Base-by-base conservation (phyloP, 2,113 vertebrate species). In the Lagopus muta region DNA sequence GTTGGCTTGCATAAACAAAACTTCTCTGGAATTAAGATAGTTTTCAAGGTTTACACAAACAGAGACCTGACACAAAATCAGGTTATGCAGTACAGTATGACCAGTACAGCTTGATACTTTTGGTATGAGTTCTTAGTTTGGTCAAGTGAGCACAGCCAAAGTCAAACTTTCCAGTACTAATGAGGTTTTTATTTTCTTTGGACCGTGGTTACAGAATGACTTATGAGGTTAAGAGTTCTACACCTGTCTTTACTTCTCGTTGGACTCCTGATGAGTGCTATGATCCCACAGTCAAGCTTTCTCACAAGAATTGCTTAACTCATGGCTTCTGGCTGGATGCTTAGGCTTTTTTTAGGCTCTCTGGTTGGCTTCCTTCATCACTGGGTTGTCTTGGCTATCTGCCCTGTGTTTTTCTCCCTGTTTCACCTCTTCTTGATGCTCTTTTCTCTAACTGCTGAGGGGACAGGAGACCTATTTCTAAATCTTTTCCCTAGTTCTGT, bases 161-260 rank as follows among this genome's bases (percentile, higher is more conserved):
- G 65, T 91, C 79, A 95, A 43, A 90, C 57, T 94, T 96, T 94
- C 89, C 92, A 93, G 11, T 83, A 88, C 60, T 92, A 75, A 93
- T 77, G 85, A 90, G 77, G 36, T 86, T 94, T 93, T 91, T 83
- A 55, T 92, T 95, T 94, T 93, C 74, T 78, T 91, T 95, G 87
- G 90, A 92, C 69, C 71, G 47, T 72, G 30, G 55, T 55, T 88
- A 40, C 67, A 69, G 76, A 86, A 90, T 91, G 48, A 82, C 62
- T 89, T 95, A 85, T 5, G n/a, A 90, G 64, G 52, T 91, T 91
- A 74, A 82, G 43, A 43, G 69, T 85, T 88, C 86, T 77, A 77
- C 93, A 95, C 95, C 82, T 95, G 95, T 82, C 88, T 92, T 78
- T 88, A 74, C 61, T 88, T 86, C 76, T 93, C 74, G 27, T 64